These are phyloP conservation scores for Norana najaformis DNA, from an alignment of 2,888 invertebrate genomes.

Conservation along the genomic window DNA sequence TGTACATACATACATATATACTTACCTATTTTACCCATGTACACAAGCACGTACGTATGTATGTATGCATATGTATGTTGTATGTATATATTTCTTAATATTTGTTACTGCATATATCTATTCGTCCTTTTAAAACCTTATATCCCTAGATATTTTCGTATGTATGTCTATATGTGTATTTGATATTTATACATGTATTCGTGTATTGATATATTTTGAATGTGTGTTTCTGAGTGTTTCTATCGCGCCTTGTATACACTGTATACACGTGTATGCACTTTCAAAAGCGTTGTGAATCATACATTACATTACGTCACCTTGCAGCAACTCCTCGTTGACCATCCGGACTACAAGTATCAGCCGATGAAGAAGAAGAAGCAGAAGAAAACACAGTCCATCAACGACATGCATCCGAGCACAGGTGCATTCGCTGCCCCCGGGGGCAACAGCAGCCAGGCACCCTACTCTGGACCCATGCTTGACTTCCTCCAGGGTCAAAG, in stretches of 20 bases:
- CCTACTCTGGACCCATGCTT: not conserved
- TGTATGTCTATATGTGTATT: too few relatives aligned
- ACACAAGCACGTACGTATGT: too few relatives aligned
- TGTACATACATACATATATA: not conserved
- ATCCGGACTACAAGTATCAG: not conserved
- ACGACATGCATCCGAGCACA: not conserved
- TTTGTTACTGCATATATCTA: too few relatives aligned
- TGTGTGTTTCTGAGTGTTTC: not conserved
- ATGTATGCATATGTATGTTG: too few relatives aligned
- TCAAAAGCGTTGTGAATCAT: not conserved
- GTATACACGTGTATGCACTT: too few relatives aligned
- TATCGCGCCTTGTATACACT: not conserved
- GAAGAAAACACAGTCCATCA: not conserved
- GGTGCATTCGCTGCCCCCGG: not conserved
- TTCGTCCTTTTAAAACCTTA: too few relatives aligned
- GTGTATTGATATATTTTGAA: too few relatives aligned
- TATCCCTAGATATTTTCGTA: too few relatives aligned
- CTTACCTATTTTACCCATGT: too few relatives aligned
- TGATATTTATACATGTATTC: too few relatives aligned
- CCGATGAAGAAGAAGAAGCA: not conserved
- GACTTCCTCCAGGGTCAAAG: not conserved
- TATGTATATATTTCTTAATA: too few relatives aligned
- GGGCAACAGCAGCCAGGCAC: not conserved
- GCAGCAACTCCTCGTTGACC: not conserved
- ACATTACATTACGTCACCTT: not conserved